Percentiles rank a stretch among this genome's conserved stretches.
Conservation (phyloP, 2,797 vertebrate genomes). For the Protosalanx chinensis region DNA sequence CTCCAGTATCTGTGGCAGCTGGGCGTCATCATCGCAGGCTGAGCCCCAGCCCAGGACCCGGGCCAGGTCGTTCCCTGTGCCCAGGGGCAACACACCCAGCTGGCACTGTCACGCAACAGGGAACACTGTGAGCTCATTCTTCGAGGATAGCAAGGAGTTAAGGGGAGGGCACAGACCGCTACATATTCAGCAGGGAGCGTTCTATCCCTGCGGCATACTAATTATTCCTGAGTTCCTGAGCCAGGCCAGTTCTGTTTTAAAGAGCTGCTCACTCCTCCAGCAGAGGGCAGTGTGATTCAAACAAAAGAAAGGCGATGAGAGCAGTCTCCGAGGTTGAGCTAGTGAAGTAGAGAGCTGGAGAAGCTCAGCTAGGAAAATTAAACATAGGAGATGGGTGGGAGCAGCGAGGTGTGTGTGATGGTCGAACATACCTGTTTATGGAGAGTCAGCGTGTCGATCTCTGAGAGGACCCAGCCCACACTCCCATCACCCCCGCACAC, state of each 20-base stretch:
- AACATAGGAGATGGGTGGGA: not conserved
- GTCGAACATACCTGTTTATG: constrained; percentile 86
- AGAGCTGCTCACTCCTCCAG: not conserved
- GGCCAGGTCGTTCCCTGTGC: constrained; percentile 94
- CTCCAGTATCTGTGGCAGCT: constrained; percentile 93
- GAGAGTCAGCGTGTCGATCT: constrained; percentile 90
- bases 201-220: not conserved
- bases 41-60: constrained; percentile 95
- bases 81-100: constrained; percentile 91
- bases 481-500: constrained; percentile 97
- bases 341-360: not conserved
- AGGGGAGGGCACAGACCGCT: not conserved
- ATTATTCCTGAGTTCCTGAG: not conserved
- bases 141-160: not conserved
- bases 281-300: constrained; percentile 25
- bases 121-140: constrained; percentile 9
- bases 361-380: not conserved
- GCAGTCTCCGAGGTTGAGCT: not conserved
- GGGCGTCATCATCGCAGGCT: constrained; percentile 92
- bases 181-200: not conserved
- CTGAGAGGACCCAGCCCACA: constrained; percentile 96
- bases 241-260: not conserved
- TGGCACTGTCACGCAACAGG: constrained; percentile 78
- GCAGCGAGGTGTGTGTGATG: not conserved
- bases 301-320: not conserved